Conservation (phyloP, 2,113 vertebrate species). For the Alethe diademata region DNA sequence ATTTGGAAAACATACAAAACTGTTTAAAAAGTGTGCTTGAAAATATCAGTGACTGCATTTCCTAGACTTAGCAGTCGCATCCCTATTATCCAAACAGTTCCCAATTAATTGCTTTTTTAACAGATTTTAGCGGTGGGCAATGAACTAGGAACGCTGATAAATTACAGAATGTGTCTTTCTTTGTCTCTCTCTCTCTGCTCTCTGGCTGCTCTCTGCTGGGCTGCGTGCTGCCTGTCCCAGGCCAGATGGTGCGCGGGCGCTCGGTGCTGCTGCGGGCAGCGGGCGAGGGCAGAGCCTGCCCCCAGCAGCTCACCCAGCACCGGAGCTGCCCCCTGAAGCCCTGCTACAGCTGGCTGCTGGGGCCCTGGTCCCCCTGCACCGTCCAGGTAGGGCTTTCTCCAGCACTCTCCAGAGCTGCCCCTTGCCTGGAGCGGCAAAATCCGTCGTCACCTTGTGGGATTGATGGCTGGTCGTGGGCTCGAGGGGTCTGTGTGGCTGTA, state of each 20-base stretch:
- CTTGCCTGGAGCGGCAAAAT: rapidly evolving
- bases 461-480: not conserved
- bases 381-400: slow-evolving; percentile 79
- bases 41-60: not conserved
- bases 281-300: slow-evolving; percentile 89
- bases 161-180: not conserved
- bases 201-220: not conserved
- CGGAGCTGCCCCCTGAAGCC: slow-evolving; percentile 86
- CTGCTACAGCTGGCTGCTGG: slow-evolving; percentile 89
- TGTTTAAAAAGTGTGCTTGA: not conserved
- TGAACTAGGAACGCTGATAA: not conserved
- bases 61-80: not conserved
- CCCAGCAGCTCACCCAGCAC: slow-evolving; percentile 84
- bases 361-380: slow-evolving; percentile 86
- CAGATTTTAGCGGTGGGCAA: not conserved
- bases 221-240: slow-evolving; percentile 63
- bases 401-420: rapidly evolving
- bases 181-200: not conserved
- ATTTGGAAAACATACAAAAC: slow-evolving; percentile 1
- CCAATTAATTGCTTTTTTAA: not conserved
- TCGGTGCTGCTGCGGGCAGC: slow-evolving; percentile 81
- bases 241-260: slow-evolving; percentile 82
- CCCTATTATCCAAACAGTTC: not conserved
- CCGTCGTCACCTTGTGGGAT: rapidly evolving
- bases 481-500: not conserved